Percentiles rank a stretch among this genome's conserved stretches.
These are phyloP conservation scores for Platycnemis pennipes DNA, from an alignment of 2,888 invertebrate species.

Conservation along the genomic window DNA sequence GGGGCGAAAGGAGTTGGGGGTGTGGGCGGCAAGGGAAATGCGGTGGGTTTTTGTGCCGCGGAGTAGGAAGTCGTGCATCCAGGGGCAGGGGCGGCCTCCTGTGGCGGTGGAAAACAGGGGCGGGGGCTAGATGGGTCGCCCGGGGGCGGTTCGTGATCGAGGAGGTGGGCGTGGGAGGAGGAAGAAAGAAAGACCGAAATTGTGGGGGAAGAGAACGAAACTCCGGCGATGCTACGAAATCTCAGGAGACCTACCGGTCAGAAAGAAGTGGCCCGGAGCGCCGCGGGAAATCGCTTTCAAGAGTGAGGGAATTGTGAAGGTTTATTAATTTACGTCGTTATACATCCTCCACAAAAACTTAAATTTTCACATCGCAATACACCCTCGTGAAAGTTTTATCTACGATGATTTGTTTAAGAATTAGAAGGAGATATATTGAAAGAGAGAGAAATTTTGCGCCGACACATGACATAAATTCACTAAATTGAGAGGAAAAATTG, in stretches of 20 bases:
- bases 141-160: conserved; percentile 48
- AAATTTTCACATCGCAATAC: too few relatives aligned
- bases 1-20: neutral
- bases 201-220: neutral
- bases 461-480: too few relatives aligned
- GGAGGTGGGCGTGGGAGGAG: neutral
- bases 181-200: neutral
- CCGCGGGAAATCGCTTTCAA: neutral
- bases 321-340: too few relatives aligned
- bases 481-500: too few relatives aligned
- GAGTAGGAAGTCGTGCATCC: neutral
- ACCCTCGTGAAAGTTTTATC: too few relatives aligned
- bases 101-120: neutral
- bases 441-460: too few relatives aligned
- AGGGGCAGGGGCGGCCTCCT: neutral
- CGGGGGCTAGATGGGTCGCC: neutral
- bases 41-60: neutral
- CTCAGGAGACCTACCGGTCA: neutral
- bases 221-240: neutral
- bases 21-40: too few relatives aligned
- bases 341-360: too few relatives aligned
- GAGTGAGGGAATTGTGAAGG: too few relatives aligned
- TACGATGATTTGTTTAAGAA: too few relatives aligned
- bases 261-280: neutral
- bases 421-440: too few relatives aligned